Percentiles rank a stretch among this genome's conserved stretches.
phyloP scores from a whole-genome alignment of 92 coral and sea anemone species.

The Paragorgia papillata region DNA sequence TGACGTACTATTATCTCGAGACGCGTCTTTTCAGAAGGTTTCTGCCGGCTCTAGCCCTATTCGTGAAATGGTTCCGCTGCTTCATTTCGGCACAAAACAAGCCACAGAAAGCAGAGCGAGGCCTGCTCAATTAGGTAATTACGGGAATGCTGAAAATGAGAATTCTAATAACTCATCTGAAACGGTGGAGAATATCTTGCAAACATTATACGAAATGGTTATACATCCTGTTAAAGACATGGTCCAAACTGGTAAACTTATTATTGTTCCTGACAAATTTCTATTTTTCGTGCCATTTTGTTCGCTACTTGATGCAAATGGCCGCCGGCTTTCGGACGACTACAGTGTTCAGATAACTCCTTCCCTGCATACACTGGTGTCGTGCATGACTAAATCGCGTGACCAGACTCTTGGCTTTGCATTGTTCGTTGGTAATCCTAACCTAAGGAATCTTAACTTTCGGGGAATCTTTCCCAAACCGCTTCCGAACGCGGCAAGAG shows the following conservation, averaged over 20 bases:
- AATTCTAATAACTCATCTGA: not conserved
- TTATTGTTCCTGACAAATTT: conserved; percentile 43
- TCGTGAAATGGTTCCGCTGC: not conserved
- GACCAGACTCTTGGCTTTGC: conserved; percentile 22
- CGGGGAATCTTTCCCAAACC: conserved; percentile 3
- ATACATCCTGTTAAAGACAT: conserved; percentile 28
- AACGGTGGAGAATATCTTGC: not conserved
- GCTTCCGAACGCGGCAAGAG: conserved; percentile 15
- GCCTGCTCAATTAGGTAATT: not conserved
- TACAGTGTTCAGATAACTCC: conserved; percentile 46
- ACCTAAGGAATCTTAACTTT: conserved; percentile 23
- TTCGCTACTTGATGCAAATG: conserved; percentile 29
- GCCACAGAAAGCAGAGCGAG: too few relatives aligned
- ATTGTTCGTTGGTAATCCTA: conserved; percentile 48
- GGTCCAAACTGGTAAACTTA: conserved; percentile 8
- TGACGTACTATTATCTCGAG: not conserved
- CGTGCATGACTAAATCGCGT: not conserved
- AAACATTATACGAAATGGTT: not conserved
- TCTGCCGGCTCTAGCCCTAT: not conserved
- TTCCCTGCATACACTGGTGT: conserved; percentile 33
- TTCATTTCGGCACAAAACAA: not conserved
- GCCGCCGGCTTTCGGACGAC: conserved; percentile 14
- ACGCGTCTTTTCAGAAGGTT: not conserved
- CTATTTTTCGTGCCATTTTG: conserved; percentile 40
- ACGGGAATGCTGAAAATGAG: not conserved